Percentiles rank a stretch among this genome's conserved stretches.
These are phyloP conservation scores for Chymomyza fuscimana DNA, from an alignment of 2,888 invertebrate genomes.

Conservation along the genomic window DNA sequence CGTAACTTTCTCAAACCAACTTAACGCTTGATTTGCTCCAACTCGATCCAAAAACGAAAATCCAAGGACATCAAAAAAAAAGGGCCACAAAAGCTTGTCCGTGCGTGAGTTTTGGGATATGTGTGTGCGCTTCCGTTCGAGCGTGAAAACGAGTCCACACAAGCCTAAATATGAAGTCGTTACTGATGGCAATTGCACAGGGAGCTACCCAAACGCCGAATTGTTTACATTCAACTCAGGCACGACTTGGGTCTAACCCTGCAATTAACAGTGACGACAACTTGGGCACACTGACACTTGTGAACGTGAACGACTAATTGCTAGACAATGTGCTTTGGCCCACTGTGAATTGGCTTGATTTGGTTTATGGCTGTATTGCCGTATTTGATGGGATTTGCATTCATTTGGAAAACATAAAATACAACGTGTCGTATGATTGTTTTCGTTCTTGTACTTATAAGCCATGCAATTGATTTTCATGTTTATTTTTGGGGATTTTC, in stretches of 20 bases:
- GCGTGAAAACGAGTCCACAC: not conserved
- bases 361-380: not conserved
- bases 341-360: not conserved
- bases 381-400: conserved; percentile 54
- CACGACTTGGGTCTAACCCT: conserved; percentile 61
- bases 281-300: not conserved
- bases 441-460: not conserved
- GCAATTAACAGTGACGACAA: conserved; percentile 32
- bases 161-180: conserved; percentile 11
- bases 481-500: conserved; percentile 24
- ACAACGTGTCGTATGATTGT: conserved; percentile 6
- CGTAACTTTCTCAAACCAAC: conserved; percentile 51
- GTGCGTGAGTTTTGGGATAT: no score
- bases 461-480: conserved; percentile 39
- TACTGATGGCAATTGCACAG: conserved; percentile 12
- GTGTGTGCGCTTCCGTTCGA: conserved; percentile 6
- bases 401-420: conserved; percentile 37
- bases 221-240: conserved; percentile 17
- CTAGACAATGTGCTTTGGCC: conserved; percentile 13
- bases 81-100: conserved; percentile 16
- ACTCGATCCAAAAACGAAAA: conserved; percentile 13
- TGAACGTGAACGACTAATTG: conserved; percentile 21
- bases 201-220: conserved; percentile 20
- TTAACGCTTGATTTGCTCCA: conserved; percentile 64
- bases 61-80: conserved; percentile 27